Percentiles rank a stretch among this genome's conserved stretches.
These are phyloP conservation scores for Anas platyrhynchos DNA, from an alignment of 2,113 vertebrate species.

Conservation along the genomic window DNA sequence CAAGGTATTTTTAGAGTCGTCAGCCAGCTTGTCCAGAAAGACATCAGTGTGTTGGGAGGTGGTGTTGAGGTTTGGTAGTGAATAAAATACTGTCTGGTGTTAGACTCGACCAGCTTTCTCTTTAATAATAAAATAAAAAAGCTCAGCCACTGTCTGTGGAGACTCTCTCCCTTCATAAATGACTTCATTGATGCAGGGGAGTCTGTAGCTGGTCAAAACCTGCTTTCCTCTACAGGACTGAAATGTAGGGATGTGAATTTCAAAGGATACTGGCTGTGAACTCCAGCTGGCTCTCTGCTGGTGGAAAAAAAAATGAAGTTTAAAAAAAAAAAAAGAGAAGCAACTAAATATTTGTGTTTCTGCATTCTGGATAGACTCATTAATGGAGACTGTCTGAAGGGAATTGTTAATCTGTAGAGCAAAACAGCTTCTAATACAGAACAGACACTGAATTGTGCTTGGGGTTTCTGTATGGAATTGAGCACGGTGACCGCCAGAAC, in stretches of 20 bases:
- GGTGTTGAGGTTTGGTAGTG: neutral
- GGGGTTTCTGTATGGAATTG: slow-evolving; percentile 63
- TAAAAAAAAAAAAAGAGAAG: slow-evolving; percentile 6
- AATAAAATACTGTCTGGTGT: slow-evolving; percentile 34
- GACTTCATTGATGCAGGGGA: neutral
- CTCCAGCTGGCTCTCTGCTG: slow-evolving; percentile 9
- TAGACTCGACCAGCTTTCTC: neutral
- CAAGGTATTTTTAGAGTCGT: slow-evolving; percentile 4
- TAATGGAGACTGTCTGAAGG: slow-evolving; percentile 37
- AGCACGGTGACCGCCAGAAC: slow-evolving; percentile 21
- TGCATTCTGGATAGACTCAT: slow-evolving; percentile 58
- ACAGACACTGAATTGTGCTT: slow-evolving; percentile 67
- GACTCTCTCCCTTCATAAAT: neutral
- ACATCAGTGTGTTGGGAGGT: slow-evolving; percentile 31
- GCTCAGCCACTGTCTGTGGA: neutral
- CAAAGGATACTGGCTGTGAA: neutral
- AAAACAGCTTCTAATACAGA: slow-evolving; percentile 61
- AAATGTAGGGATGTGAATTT: neutral
- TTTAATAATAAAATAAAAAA: neutral
- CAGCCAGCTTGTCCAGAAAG: slow-evolving; percentile 39
- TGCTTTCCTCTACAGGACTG: neutral
- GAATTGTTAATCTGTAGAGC: slow-evolving; percentile 38
- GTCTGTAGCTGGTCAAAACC: neutral
- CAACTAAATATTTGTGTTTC: slow-evolving; percentile 40
- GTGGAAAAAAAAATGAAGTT: neutral